phyloP scores from a whole-genome alignment of 2,113 vertebrate genomes.

The Thomomys bottae region DNA sequence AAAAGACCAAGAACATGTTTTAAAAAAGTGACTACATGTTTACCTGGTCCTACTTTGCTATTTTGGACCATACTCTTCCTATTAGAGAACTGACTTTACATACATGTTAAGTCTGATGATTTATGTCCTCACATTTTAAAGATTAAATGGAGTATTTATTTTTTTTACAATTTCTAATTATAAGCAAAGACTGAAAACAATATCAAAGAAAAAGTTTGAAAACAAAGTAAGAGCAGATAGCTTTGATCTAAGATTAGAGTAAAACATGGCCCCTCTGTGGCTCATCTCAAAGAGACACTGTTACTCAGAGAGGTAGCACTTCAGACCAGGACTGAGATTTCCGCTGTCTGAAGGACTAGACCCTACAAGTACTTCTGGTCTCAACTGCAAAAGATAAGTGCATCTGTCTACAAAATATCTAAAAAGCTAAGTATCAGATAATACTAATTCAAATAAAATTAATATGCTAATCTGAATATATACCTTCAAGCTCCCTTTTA shows the following conservation, averaged over 20 bases:
- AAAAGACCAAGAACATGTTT: conserved; percentile 73
- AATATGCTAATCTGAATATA: conserved; percentile 63
- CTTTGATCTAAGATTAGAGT: conserved; percentile 75
- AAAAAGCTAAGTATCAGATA: conserved; percentile 49
- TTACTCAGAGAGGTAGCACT: conserved; percentile 56
- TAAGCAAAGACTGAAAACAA: conserved; percentile 77
- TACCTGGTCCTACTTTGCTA: conserved; percentile 58
- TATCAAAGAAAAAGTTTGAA: conserved; percentile 65
- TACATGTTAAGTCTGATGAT: conserved; percentile 81
- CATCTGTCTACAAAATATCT: conserved; percentile 58
- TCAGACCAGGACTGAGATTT: not conserved
- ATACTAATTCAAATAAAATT: conserved; percentile 51
- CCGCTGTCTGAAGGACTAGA: not conserved
- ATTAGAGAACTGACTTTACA: conserved; percentile 65
- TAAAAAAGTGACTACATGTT: conserved; percentile 38
- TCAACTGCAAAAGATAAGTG: not conserved
- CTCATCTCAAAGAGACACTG: conserved; percentile 70
- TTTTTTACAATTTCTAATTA: conserved; percentile 81
- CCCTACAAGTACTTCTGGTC: not conserved
- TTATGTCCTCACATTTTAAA: conserved; percentile 81
- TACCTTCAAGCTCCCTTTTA: conserved; percentile 53
- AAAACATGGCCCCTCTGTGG: conserved; percentile 69
- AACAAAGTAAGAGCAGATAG: conserved; percentile 57
- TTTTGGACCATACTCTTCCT: conserved; percentile 69
- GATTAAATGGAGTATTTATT: conserved; percentile 71